Percentiles rank a stretch among this genome's conserved stretches.
Evolutionary conservation across 2,113 vertebrate species (phyloP).

Genomic region (Corydoras maculifer): DNA sequence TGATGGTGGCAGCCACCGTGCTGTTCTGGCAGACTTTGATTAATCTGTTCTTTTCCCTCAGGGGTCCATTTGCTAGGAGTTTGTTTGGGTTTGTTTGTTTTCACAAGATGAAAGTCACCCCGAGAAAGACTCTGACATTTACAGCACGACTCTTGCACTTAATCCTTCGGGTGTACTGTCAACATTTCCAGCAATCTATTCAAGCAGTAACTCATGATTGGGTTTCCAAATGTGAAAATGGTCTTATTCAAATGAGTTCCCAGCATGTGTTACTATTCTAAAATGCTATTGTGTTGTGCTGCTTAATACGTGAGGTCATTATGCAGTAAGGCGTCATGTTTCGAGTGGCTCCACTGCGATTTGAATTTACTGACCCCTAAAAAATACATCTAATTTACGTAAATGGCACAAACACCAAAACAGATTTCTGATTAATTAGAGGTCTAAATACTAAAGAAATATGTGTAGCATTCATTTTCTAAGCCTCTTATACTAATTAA

Average conservation of each 20-base stretch:
- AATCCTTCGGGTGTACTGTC: not conserved
- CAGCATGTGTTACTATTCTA: not conserved
- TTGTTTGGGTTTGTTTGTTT: conserved; percentile 36
- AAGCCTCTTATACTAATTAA: too few relatives aligned
- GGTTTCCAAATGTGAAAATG: not conserved
- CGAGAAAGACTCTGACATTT: conserved; percentile 25
- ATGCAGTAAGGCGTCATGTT: too few relatives aligned
- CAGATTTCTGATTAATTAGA: too few relatives aligned
- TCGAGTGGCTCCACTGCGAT: too few relatives aligned
- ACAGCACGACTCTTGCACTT: not conserved
- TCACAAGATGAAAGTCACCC: conserved; percentile 26
- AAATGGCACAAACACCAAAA: too few relatives aligned
- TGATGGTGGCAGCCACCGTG: conserved; percentile 9
- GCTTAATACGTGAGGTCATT: too few relatives aligned
- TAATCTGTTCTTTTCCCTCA: conserved; percentile 26
- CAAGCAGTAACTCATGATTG: not conserved
- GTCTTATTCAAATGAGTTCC: not conserved
- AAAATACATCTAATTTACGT: too few relatives aligned
- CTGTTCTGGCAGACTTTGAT: conserved; percentile 33
- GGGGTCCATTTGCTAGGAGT: conserved; percentile 35
- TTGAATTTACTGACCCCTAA: too few relatives aligned
- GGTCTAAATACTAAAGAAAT: too few relatives aligned
- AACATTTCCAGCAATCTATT: not conserved
- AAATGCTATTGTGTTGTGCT: too few relatives aligned
- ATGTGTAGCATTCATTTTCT: too few relatives aligned